Evolutionary conservation across 2,888 invertebrate genomes (phyloP), one percentile per base, ranked within the genome.

Genomic region (Magallana nippona): DNA sequence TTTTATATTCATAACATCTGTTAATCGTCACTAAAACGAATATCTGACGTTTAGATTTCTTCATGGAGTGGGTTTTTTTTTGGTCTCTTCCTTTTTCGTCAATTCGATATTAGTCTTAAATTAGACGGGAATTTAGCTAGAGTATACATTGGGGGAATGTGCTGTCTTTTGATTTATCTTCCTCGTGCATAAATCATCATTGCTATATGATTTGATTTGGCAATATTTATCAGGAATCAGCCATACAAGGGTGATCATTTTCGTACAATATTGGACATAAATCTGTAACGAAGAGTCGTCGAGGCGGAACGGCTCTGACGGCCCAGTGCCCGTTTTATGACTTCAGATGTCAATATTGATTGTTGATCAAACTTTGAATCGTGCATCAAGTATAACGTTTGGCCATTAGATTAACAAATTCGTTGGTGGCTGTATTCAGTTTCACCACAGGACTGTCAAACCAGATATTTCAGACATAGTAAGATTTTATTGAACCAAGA

Each of bases 231-330:
- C 27, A 27, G 22, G 32, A 71, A 71, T 71, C 22, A 71, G 71
- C 71, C 22, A 71, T 71, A 71, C 32, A 32, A 71, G 11, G 71
- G 71, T 71, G 71, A 71, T 71, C 32, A 71, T 71, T 71, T 71
- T 71, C 71, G 71, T 71, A 71, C 71, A 71, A 27, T 71, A 22
- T 22, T 27, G 22, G 71, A 27, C 71, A 71, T 71, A 71, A 71
- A 71, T 10, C 32, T 71, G 71, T 71, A 71, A 71, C 27, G 2
- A 22, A 32, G 19, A 22, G 22, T 71, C 71, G 27, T 32, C 32
- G 27, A 71, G 71, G 71, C 71, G 71, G 22, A 15, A 71, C 15
- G 32, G 15, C 22, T 27, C 13, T 71, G 71, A 71, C 71, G 71
- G 32, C 71, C 32, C 27, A 71, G 19, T 32, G 71, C 2, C 15